phyloP scores from a whole-genome alignment of 2,888 invertebrate species.

The Drosophila pseudotalamancana region DNA sequence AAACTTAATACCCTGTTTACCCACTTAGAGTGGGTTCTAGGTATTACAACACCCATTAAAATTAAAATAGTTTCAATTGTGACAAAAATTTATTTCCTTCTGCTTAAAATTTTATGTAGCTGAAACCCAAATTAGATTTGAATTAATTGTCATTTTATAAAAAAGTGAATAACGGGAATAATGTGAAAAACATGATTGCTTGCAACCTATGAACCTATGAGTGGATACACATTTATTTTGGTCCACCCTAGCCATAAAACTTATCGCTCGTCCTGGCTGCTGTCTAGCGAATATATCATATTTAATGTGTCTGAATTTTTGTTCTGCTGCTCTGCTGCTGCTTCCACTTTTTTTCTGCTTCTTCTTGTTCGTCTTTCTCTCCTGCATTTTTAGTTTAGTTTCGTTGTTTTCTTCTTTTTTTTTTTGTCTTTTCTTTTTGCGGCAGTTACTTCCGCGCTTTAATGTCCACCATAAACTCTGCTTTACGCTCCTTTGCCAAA shows the following conservation, averaged over 20 bases:
- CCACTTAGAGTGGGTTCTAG: no score
- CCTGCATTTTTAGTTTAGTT: constrained; percentile 54
- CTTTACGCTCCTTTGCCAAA: constrained; percentile 64
- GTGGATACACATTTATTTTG: constrained; percentile 32
- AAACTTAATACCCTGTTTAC: no score
- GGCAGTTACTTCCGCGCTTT: constrained; percentile 73
- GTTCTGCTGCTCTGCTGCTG: no score
- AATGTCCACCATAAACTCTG: constrained; percentile 71
- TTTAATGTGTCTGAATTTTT: constrained; percentile 75
- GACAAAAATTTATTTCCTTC: neutral
- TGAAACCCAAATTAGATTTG: constrained; percentile 22
- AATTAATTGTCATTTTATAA: constrained; percentile 14
- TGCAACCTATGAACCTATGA: constrained; percentile 10
- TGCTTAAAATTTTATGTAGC: neutral
- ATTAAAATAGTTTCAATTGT: no score
- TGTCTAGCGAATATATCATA: constrained; percentile 69
- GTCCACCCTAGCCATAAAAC: constrained; percentile 49
- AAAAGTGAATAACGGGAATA: neutral
- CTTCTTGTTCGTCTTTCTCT: constrained; percentile 18
- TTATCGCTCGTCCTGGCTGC: constrained; percentile 67
- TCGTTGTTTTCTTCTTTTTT: neutral
- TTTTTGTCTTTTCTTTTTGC: constrained; percentile 32
- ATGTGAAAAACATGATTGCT: constrained; percentile 4
- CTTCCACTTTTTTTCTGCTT: constrained; percentile 14
- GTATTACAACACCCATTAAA: no score